Evolutionary conservation across 2,113 vertebrate genomes (phyloP).

Genomic region (Ceratotherium simum): DNA sequence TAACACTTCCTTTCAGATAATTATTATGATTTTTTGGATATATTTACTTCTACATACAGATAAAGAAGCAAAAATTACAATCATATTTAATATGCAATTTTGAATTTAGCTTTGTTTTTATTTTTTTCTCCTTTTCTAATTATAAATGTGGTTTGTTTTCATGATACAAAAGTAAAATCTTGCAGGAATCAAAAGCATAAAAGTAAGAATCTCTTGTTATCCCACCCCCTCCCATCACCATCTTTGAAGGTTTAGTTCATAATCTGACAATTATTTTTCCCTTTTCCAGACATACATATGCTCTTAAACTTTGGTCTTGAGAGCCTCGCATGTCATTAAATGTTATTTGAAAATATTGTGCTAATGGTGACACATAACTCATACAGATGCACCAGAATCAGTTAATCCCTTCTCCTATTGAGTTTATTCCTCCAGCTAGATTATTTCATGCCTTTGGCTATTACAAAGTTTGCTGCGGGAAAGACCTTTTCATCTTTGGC

Average conservation of each 20-base stretch:
- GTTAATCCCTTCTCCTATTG: background rate
- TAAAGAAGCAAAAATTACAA: background rate
- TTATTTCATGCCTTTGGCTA: background rate
- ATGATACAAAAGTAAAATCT: background rate
- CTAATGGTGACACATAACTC: background rate
- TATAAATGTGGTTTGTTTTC: background rate
- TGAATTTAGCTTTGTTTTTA: background rate
- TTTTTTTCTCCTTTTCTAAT: background rate
- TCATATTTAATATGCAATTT: background rate
- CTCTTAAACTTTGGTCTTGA: background rate
- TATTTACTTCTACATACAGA: background rate
- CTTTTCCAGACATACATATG: background rate
- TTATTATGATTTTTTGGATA: background rate
- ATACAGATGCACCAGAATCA: background rate
- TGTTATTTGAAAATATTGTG: background rate
- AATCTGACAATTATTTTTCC: background rate
- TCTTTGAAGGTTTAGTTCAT: background rate
- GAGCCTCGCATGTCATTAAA: background rate
- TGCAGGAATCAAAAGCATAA: background rate
- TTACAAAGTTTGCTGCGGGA: background rate
- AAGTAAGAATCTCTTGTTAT: background rate
- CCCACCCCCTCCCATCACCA: accelerated
- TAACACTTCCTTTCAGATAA: background rate
- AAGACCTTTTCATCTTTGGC: background rate
- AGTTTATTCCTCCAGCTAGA: background rate